Evolutionary conservation across 2,888 invertebrate genomes (phyloP).

Genomic region (Furcula furcula): DNA sequence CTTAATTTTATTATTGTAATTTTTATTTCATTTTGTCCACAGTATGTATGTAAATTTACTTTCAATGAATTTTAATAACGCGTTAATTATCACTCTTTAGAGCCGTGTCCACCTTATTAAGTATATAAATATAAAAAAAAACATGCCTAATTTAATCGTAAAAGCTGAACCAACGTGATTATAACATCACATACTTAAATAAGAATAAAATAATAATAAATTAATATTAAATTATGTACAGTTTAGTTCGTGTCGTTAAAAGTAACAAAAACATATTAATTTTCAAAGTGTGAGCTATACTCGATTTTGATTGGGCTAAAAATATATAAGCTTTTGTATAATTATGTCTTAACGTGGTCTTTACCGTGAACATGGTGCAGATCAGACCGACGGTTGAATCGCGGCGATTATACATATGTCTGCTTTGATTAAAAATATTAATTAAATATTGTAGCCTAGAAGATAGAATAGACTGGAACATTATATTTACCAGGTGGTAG

Average conservation of each 20-base stretch:
- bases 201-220: constrained; percentile 19
- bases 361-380: constrained; percentile 2
- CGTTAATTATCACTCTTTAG: too few species aligned
- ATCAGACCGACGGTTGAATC: constrained; percentile 7
- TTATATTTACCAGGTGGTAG: too few species aligned
- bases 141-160: not conserved
- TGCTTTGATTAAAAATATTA: too few species aligned
- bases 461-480: too few species aligned
- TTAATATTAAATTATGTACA: constrained; percentile 28
- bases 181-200: constrained; percentile 3
- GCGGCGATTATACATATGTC: too few species aligned
- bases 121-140: too few species aligned
- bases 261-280: constrained; percentile 29
- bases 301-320: constrained; percentile 19
- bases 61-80: too few species aligned
- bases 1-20: too few species aligned
- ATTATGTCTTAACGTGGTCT: constrained; percentile 12
- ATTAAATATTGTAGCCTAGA: too few species aligned
- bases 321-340: constrained; percentile 21
- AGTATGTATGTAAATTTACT: too few species aligned
- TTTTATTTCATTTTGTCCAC: too few species aligned
- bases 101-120: too few species aligned
- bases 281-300: constrained; percentile 15
- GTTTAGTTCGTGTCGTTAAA: constrained; percentile 20
- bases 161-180: not conserved